A percentile compares a stretch with the other conserved stretches of the same genome.
These are phyloP conservation scores for Adrianichthys oophorus DNA, from an alignment of 2,797 vertebrate species.

Conservation along the genomic window DNA sequence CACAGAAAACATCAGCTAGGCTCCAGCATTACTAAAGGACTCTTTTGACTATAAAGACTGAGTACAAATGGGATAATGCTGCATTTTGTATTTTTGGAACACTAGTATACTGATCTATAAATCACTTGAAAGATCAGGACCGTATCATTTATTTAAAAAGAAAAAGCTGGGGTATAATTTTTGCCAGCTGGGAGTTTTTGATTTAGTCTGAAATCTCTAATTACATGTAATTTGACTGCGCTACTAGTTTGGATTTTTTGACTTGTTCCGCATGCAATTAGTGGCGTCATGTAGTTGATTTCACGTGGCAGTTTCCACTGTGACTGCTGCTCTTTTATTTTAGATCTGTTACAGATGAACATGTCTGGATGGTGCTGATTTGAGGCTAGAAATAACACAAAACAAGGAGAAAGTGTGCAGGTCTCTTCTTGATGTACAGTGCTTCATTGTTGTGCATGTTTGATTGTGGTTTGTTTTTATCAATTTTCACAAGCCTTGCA, in stretches of 20 bases:
- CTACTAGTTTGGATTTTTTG: no score
- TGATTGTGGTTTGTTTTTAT: no score
- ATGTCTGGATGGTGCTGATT: background rate
- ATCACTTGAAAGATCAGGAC: background rate
- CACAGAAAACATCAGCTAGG: background rate
- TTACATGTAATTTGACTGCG: no score
- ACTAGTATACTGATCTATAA: slow-evolving; percentile 3
- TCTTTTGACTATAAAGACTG: slow-evolving; percentile 10
- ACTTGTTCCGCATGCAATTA: background rate
- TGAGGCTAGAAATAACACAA: background rate
- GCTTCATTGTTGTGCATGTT: no score
- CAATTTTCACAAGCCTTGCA: no score
- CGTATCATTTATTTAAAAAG: background rate
- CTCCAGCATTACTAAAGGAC: slow-evolving; percentile 6
- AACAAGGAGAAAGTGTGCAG: background rate
- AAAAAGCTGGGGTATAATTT: no score
- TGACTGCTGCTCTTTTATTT: background rate
- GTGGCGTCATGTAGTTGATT: background rate
- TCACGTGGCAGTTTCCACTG: background rate
- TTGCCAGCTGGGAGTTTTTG: no score
- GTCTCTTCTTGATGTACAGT: no score
- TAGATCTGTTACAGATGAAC: background rate
- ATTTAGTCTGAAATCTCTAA: no score
- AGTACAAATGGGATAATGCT: background rate
- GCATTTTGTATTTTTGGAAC: background rate